phyloP scores from a whole-genome alignment of 2,797 vertebrate species.

The Epinephelus malabaricus region DNA sequence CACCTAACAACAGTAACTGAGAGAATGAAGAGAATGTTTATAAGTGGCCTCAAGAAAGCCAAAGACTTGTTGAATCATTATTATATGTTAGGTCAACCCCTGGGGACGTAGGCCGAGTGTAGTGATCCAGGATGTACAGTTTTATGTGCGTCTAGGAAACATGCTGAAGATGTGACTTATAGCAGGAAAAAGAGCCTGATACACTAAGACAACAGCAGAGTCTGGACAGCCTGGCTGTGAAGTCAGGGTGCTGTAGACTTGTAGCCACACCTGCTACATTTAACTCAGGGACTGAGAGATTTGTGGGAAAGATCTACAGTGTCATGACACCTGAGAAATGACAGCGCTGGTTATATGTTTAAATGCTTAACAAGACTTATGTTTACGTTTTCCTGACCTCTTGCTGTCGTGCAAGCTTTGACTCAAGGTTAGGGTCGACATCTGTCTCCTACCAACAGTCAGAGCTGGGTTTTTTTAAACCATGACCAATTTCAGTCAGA shows the following conservation, averaged over 20 bases:
- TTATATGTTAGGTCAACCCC: neutral
- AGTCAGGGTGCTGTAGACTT: neutral
- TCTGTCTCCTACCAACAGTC: neutral
- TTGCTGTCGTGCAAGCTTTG: neutral
- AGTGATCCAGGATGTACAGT: neutral
- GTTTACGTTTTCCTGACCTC: neutral
- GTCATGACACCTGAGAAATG: neutral
- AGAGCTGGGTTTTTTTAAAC: neutral
- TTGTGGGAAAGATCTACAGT: neutral
- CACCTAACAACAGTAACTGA: neutral
- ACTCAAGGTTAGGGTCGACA: neutral
- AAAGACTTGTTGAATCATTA: slow-evolving; percentile 1
- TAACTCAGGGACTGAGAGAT: slow-evolving; percentile 58
- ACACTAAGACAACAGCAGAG: neutral
- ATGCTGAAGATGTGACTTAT: neutral
- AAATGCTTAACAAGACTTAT: neutral
- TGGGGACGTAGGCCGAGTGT: fast-evolving
- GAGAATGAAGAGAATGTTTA: neutral
- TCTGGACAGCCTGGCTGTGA: neutral
- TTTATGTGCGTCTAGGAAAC: neutral
- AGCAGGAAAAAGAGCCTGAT: neutral
- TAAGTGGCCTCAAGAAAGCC: slow-evolving; percentile 8
- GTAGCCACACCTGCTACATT: neutral
- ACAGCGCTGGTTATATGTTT: neutral
- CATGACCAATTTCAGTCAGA: neutral